Percentiles rank a stretch among this genome's conserved stretches.
phyloP scores from a whole-genome alignment of 2,113 vertebrate species.

The Phrynosoma platyrhinos region DNA sequence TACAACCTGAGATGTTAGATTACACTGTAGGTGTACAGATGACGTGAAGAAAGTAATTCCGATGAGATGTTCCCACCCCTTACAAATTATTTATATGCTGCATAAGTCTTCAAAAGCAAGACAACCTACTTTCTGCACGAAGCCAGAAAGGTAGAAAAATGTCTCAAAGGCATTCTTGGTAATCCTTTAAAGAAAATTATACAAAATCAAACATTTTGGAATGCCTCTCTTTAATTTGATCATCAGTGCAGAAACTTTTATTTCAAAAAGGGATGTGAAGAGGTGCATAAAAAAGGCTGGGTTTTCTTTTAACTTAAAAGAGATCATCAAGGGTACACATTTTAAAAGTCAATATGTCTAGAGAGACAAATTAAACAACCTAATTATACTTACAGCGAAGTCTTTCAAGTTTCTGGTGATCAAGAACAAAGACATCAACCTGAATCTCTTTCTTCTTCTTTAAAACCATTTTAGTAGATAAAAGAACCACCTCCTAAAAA shows the following conservation, averaged over 20 bases:
- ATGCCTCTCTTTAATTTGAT: background rate
- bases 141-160: background rate
- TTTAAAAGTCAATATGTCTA: conserved; percentile 36
- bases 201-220: conserved; percentile 16
- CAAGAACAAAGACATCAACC: conserved; percentile 83
- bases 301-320: conserved; percentile 24
- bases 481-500: conserved; percentile 39
- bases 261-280: conserved; percentile 10
- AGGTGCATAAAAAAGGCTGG: background rate
- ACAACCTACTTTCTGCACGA: background rate
- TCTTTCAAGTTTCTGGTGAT: conserved; percentile 78
- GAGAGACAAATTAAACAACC: conserved; percentile 19
- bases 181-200: background rate
- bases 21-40: background rate
- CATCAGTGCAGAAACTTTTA: background rate
- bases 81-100: background rate
- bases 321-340: conserved; percentile 1
- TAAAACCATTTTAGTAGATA: conserved; percentile 84
- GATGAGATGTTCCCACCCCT: too few relatives aligned
- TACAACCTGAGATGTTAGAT: background rate
- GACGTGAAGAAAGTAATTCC: too few relatives aligned
- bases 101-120: background rate
- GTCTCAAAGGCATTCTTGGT: background rate
- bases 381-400: conserved; percentile 81
- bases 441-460: conserved; percentile 90